Conservation (phyloP, 92 coral and sea anemone species). For the Zoanthus sansibaricus region DNA sequence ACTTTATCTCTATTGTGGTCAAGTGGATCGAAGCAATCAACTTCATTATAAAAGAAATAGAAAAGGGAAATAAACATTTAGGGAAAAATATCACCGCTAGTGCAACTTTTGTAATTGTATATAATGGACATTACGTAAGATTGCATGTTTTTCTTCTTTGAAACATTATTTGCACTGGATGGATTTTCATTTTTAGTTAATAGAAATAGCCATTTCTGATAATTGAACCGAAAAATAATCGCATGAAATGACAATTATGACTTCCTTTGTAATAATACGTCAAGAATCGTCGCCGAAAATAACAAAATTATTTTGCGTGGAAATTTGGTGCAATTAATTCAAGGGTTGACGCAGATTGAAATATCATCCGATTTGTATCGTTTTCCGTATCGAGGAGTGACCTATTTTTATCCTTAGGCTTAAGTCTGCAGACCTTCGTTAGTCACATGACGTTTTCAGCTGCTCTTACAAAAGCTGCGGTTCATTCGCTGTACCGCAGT, state of each 20-base stretch:
- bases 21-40: too few relatives aligned
- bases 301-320: slow-evolving; percentile 30
- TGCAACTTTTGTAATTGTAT: neutral
- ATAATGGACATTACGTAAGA: neutral
- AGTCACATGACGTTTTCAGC: slow-evolving; percentile 31
- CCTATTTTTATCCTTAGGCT: slow-evolving; percentile 27
- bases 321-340: slow-evolving; percentile 27
- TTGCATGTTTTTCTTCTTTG: neutral
- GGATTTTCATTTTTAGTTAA: neutral
- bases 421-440: neutral
- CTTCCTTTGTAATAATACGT: slow-evolving; percentile 5
- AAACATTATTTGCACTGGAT: neutral
- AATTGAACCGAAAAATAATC: neutral
- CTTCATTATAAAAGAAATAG: too few relatives aligned
- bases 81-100: neutral
- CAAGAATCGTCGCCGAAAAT: slow-evolving; percentile 26
- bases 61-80: too few relatives aligned
- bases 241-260: neutral
- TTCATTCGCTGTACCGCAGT: neutral
- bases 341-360: slow-evolving; percentile 13
- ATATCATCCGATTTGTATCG: slow-evolving; percentile 42
- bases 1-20: too few relatives aligned
- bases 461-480: slow-evolving; percentile 21
- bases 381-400: neutral
- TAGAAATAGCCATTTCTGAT: neutral